Evolutionary conservation across 2,888 invertebrate genomes (phyloP).

Genomic region (Agrochola lychnidis): DNA sequence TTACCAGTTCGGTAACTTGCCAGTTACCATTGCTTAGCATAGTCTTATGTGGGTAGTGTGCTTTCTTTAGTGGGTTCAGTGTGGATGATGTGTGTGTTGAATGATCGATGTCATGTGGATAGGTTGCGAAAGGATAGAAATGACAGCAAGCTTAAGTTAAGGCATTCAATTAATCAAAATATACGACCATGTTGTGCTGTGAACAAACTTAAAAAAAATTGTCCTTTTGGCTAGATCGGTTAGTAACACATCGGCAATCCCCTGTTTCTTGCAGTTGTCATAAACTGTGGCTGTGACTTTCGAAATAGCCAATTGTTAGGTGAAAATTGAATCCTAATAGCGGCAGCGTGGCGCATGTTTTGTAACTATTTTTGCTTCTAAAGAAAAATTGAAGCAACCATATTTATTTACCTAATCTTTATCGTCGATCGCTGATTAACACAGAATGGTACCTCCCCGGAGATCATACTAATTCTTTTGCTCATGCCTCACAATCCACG

Average conservation of each 20-base stretch:
- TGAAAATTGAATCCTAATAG: neutral
- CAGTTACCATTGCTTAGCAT: conserved; percentile 17
- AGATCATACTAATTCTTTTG: conserved; percentile 34
- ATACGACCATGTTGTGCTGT: neutral
- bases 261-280: neutral
- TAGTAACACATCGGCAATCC: neutral
- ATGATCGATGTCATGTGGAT: conserved; percentile 2
- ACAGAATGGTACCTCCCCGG: conserved; percentile 53
- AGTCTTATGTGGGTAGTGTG: conserved; percentile 17
- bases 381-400: neutral
- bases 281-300: neutral
- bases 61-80: neutral
- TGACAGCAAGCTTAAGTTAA: neutral
- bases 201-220: neutral
- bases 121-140: neutral
- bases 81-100: neutral
- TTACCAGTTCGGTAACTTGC: conserved; percentile 33
- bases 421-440: conserved; percentile 59
- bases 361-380: neutral
- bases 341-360: no score
- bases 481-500: conserved; percentile 31
- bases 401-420: conserved; percentile 18
- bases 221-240: neutral
- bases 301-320: neutral
- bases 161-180: neutral